Conservation (phyloP, 2,888 invertebrate species). For the Pasiphila rectangulata region DNA sequence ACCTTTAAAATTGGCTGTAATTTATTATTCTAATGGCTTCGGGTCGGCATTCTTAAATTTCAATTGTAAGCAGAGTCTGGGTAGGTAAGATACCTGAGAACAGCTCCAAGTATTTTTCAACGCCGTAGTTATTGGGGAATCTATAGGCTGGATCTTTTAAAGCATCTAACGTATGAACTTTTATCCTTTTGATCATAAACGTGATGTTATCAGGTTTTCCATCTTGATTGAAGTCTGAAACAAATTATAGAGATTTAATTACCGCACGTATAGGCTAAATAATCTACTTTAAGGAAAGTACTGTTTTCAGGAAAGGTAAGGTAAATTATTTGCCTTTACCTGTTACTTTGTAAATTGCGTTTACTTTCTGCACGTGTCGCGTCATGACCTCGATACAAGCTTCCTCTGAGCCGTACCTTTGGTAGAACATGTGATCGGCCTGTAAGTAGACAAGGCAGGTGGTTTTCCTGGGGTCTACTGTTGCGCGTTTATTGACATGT, state of each 20-base stretch:
- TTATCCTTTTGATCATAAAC: slow-evolving; percentile 97
- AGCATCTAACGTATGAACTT: slow-evolving; percentile 93
- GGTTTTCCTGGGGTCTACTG: slow-evolving; percentile 91
- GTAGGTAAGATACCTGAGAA: slow-evolving; percentile 98
- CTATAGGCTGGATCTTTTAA: slow-evolving; percentile 92
- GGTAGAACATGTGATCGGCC: slow-evolving; percentile 97
- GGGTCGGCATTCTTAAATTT: slow-evolving; percentile 34
- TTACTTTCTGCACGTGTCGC: slow-evolving; percentile 95
- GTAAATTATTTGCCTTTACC: too few species aligned
- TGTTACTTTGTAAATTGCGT: slow-evolving; percentile 91
- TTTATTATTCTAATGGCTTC: slow-evolving; percentile 44
- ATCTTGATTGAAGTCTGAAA: slow-evolving; percentile 94
- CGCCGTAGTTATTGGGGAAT: slow-evolving; percentile 97
- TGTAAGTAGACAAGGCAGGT: slow-evolving; percentile 97
- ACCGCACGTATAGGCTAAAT: slow-evolving; percentile 7
- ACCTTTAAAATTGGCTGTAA: slow-evolving; percentile 34
- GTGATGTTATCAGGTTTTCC: slow-evolving; percentile 95
- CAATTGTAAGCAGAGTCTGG: slow-evolving; percentile 34
- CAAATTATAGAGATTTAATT: slow-evolving; percentile 23
- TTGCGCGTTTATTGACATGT: slow-evolving; percentile 84
- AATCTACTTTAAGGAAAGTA: slow-evolving; percentile 10
- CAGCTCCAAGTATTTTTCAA: slow-evolving; percentile 98
- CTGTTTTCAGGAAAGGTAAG: neutral
- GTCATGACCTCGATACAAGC: slow-evolving; percentile 98
- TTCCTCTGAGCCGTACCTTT: slow-evolving; percentile 95